phyloP scores from a whole-genome alignment of 1,140 invertebrate species.

The Neoseiulus cucumeris region DNA sequence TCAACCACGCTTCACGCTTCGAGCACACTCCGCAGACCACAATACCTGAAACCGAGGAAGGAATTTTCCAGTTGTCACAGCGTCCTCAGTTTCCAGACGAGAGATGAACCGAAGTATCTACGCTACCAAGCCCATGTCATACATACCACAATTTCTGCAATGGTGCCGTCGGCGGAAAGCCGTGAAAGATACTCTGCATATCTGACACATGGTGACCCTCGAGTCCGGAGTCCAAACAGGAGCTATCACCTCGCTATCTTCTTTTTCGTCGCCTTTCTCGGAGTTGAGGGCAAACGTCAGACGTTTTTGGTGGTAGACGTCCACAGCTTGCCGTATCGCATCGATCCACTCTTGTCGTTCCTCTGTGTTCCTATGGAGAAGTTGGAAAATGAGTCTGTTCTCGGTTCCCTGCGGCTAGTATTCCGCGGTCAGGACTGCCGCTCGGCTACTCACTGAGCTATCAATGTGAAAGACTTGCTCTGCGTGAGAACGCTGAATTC shows the following conservation, averaged over 20 bases:
- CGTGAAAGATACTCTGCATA: conserved; percentile 47
- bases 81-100: too few species aligned
- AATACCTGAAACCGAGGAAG: neutral
- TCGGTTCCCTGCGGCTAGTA: neutral
- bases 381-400: neutral
- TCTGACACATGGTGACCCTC: conserved; percentile 47
- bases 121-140: too few species aligned
- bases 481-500: conserved; percentile 41
- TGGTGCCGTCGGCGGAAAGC: conserved; percentile 50
- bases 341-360: conserved; percentile 47
- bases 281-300: conserved; percentile 29
- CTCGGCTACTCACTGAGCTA: conserved; percentile 35
- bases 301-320: conserved; percentile 34
- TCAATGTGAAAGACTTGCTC: conserved; percentile 43
- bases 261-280: neutral
- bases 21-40: conserved; percentile 4
- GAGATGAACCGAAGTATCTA: too few species aligned
- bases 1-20: neutral
- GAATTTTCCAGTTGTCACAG: too few species aligned
- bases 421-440: neutral
- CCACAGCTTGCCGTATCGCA: conserved; percentile 39
- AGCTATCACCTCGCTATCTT: conserved; percentile 24
- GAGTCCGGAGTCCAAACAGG: conserved; percentile 46
- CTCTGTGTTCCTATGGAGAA: conserved; percentile 29
- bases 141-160: conserved; percentile 51